Evolutionary conservation across 1,140 invertebrate genomes (phyloP).

Genomic region (Catajapyx aquilonaris): DNA sequence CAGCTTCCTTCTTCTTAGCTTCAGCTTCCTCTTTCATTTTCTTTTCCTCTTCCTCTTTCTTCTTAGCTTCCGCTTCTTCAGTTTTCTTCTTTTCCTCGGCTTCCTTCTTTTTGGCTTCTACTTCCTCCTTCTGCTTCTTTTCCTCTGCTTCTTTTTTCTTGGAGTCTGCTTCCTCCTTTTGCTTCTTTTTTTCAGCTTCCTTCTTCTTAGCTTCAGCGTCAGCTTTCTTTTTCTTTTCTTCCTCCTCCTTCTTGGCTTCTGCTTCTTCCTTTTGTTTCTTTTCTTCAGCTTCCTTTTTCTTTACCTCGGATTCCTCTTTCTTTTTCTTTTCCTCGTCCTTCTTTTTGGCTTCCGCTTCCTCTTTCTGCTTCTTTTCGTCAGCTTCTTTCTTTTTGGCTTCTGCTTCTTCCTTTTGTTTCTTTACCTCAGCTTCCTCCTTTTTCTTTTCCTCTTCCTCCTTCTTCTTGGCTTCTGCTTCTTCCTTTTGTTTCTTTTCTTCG

Average conservation of each 20-base stretch:
- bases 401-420: conserved; percentile 9
- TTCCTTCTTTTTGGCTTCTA: conserved; percentile 4
- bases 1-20: not conserved
- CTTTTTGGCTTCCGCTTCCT: conserved; percentile 7
- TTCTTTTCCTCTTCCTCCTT: conserved; percentile 6
- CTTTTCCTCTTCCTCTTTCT: conserved; percentile 6
- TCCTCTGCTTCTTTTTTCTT: conserved; percentile 3
- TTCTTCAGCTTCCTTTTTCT: conserved; percentile 7
- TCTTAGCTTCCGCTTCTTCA: conserved; percentile 2
- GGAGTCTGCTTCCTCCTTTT: conserved; percentile 8
- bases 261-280: conserved; percentile 11
- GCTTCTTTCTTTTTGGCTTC: conserved; percentile 10
- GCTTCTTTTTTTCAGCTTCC: conserved; percentile 7
- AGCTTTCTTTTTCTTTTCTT: conserved; percentile 9
- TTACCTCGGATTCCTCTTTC: conserved; percentile 4
- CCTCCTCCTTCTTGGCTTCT: conserved; percentile 7
- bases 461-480: conserved; percentile 8
- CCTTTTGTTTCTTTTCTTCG: conserved; percentile 5
- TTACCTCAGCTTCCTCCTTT: conserved; percentile 9
- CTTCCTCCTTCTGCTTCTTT: conserved; percentile 4
- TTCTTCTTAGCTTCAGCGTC: conserved; percentile 4
- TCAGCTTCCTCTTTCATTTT: conserved; percentile 6
- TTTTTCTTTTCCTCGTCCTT: conserved; percentile 4
- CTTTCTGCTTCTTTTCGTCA: conserved; percentile 7
- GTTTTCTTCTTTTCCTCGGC: conserved; percentile 3